A percentile compares a stretch with the other conserved stretches of the same genome.
Evolutionary conservation across 2,797 vertebrate genomes (phyloP).

Genomic region (Protosalanx chinensis): DNA sequence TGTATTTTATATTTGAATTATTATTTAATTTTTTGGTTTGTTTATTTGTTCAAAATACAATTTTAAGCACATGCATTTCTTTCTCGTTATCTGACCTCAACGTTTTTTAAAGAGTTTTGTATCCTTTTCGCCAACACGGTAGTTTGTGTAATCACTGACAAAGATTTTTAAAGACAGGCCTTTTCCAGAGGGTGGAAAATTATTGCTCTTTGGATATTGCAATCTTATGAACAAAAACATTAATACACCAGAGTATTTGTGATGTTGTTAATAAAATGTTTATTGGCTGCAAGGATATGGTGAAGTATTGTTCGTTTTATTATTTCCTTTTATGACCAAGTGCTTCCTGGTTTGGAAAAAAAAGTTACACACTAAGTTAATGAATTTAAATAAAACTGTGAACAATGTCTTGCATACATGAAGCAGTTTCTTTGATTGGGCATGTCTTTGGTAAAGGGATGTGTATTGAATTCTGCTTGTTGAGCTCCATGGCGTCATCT

Average conservation of each 20-base stretch:
- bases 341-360: conserved; percentile 72
- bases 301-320: conserved; percentile 74
- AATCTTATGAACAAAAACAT: conserved; percentile 73
- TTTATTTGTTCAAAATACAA: conserved; percentile 70
- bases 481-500: conserved; percentile 2
- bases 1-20: conserved; percentile 81
- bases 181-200: conserved; percentile 72
- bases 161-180: conserved; percentile 51
- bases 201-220: conserved; percentile 75
- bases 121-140: conserved; percentile 77
- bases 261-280: conserved; percentile 96
- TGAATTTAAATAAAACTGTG: conserved; percentile 77
- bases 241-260: conserved; percentile 85
- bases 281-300: conserved; percentile 83
- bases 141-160: conserved; percentile 68
- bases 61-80: conserved; percentile 57
- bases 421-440: conserved; percentile 44
- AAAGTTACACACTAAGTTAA: conserved; percentile 58
- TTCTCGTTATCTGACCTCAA: conserved; percentile 74
- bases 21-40: conserved; percentile 70
- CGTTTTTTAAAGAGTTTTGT: conserved; percentile 58
- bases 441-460: not conserved
- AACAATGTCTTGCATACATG: conserved; percentile 68
- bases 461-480: not conserved
- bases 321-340: conserved; percentile 70